A percentile compares a stretch with the other conserved stretches of the same genome.
Conservation (phyloP, 2,113 vertebrate species). For the Charadrius vociferus region DNA sequence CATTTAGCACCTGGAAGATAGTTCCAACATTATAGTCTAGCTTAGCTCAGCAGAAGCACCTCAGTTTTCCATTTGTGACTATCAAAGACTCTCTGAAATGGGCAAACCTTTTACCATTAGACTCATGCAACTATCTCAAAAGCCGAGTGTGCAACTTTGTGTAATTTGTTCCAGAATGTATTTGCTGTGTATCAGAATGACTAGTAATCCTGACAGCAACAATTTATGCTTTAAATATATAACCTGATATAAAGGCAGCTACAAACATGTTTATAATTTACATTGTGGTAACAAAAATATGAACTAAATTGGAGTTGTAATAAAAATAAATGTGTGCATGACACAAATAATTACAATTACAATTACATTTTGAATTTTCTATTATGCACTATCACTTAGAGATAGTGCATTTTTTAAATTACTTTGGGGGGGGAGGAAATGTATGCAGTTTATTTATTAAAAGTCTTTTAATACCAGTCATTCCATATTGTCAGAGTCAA, state of each 20-base stretch:
- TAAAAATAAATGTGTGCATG: background rate
- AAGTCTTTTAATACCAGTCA: background rate
- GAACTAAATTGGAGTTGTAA: background rate
- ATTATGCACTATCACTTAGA: background rate
- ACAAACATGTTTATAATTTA: background rate
- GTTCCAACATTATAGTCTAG: background rate
- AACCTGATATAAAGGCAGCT: background rate
- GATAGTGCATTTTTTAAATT: background rate
- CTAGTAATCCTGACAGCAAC: background rate
- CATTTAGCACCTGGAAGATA: background rate
- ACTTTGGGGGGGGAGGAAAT: background rate
- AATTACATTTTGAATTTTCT: conserved; percentile 1
- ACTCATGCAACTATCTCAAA: background rate
- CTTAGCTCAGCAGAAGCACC: background rate
- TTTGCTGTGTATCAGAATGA: background rate
- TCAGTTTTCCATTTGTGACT: background rate
- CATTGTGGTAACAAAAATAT: background rate
- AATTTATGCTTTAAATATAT: background rate
- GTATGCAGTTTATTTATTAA: background rate
- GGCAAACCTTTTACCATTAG: background rate
- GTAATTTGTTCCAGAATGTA: background rate
- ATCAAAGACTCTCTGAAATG: background rate
- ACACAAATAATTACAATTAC: conserved; percentile 1
- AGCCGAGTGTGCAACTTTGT: rapidly evolving
- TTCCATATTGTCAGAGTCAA: background rate